phyloP scores from a whole-genome alignment of 2,797 vertebrate species.

The Galago senegalensis region DNA sequence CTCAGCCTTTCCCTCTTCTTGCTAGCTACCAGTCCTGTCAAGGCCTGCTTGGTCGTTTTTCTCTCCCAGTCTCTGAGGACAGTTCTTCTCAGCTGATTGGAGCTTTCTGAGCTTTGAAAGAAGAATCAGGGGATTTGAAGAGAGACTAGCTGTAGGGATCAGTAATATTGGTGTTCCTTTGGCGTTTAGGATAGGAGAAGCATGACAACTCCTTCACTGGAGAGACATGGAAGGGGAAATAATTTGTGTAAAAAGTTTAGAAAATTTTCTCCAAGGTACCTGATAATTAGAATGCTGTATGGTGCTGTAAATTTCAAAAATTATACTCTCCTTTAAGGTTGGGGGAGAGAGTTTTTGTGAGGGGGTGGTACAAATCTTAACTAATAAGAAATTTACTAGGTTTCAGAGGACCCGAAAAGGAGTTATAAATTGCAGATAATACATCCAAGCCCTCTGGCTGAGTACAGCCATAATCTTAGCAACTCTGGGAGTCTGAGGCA shows the following conservation, averaged over 20 bases:
- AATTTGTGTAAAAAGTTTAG: neutral
- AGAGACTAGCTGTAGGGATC: neutral
- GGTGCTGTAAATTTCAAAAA: slow-evolving; percentile 6
- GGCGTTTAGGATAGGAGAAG: neutral
- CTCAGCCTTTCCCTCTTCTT: neutral
- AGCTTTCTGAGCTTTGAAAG: slow-evolving; percentile 39
- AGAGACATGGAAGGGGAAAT: neutral
- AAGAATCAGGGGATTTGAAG: neutral
- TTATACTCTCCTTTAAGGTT: neutral
- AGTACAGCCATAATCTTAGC: neutral
- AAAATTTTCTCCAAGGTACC: neutral
- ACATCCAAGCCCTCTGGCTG: neutral
- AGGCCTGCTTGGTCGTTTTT: neutral
- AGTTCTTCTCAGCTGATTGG: neutral
- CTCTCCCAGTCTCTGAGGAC: neutral
- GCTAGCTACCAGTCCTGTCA: neutral
- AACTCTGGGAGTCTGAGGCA: neutral
- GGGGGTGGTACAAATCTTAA: neutral
- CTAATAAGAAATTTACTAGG: neutral
- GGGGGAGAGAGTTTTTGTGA: neutral
- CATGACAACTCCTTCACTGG: neutral
- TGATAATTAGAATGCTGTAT: neutral
- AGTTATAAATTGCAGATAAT: neutral
- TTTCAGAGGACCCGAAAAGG: slow-evolving; percentile 34
- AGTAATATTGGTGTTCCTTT: neutral